Evolutionary conservation across 2,888 invertebrate genomes (phyloP), one percentile per base, ranked within the genome.

Genomic region (Drosophila mimetica): DNA sequence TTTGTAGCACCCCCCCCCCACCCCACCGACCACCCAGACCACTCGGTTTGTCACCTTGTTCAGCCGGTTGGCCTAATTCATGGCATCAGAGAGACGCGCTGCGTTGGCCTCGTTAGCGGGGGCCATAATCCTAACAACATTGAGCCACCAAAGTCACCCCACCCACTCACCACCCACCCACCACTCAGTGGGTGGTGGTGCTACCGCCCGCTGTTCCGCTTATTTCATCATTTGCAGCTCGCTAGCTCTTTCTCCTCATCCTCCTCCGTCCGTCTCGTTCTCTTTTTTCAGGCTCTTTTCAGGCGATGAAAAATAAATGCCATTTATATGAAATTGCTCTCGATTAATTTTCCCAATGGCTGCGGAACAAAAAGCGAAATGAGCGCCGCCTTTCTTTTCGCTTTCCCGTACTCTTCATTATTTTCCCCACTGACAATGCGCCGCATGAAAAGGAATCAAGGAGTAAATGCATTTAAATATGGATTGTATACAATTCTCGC

Each of bases 51-150:
- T 60, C 60, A 60, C 60, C 60, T 60, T 60, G 64, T 44, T 54
- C 46, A 34, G 46, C 46, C 39, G 72, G 57, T 66, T 86, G 84
- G 69, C 86, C 79, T 76, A 80, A 80, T 80, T 86, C 77, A 50
- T 61, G 53, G 50, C 42, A 57, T 61, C 48, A 63, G 47, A 63
- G 47, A 70, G 55, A 47, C 63, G 60, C 63, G 61, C 66, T 67
- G 53, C 59, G 60, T 70, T 76, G 87, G 61, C 70, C 84, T 84
- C 80, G 87, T 80, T 80, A 77, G 77, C 69, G 74, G 25, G 44
- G 44, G 67, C 65, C 65, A 60, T 86, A 86, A 84, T 80, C 81
- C 80, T 54, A 79, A 86, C 78, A 82, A 54, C 30, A 46, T 44
- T 50, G 63, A 58, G 48, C 58, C 77, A 22, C 22, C 22, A 28